Conservation (phyloP, 2,888 invertebrate species). For the Sepioteuthis lessoniana region DNA sequence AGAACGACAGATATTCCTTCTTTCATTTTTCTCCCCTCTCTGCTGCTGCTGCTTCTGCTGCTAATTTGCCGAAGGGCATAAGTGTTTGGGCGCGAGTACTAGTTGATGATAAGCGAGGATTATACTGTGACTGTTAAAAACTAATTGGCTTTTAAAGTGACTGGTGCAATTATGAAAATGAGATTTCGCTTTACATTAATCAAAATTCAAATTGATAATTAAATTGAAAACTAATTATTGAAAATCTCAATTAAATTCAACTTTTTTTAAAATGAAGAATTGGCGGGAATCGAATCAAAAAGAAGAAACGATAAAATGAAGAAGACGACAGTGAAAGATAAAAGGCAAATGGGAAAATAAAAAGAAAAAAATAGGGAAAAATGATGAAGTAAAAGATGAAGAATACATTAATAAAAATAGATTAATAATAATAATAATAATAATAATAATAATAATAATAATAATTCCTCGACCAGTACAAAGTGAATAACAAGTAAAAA, state of each 20-base stretch:
- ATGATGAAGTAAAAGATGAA: too few species aligned
- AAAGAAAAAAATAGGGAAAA: not conserved
- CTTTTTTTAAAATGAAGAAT: not conserved
- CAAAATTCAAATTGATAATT: slow-evolving; percentile 20
- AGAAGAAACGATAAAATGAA: not conserved
- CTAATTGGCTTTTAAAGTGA: slow-evolving; percentile 19
- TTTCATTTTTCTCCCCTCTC: not conserved
- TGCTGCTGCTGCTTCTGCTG: too few species aligned
- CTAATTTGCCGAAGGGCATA: not conserved
- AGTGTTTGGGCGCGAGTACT: not conserved
- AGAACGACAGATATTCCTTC: not conserved
- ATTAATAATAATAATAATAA: too few species aligned
- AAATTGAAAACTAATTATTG: slow-evolving; percentile 33
- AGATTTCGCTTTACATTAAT: not conserved
- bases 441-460: too few species aligned
- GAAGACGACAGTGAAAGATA: not conserved
- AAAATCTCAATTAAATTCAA: not conserved
- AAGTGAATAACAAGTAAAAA: too few species aligned
- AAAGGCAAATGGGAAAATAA: not conserved
- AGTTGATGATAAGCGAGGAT: not conserved
- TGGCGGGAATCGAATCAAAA: not conserved
- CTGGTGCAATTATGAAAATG: slow-evolving; percentile 12
- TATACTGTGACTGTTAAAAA: not conserved
- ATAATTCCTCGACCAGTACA: too few species aligned
- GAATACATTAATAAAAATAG: too few species aligned